phyloP scores from a whole-genome alignment of 2,888 invertebrate species.

The Junonia oenone region DNA sequence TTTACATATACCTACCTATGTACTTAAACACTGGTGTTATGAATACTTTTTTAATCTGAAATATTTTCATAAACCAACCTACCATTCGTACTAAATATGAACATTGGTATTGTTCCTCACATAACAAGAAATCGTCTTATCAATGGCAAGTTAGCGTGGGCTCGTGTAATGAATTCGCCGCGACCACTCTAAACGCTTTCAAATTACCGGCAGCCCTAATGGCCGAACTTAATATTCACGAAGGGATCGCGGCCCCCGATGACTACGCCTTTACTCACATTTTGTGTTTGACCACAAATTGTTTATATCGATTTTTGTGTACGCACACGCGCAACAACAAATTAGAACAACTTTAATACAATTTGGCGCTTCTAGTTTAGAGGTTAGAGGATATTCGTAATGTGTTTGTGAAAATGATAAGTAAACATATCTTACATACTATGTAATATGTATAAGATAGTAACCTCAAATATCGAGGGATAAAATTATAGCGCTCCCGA shows the following conservation, averaged over 20 bases:
- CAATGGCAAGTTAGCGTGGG: slow-evolving; percentile 43
- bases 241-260: slow-evolving; percentile 44
- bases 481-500: slow-evolving; percentile 1
- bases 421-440: too few relatives aligned
- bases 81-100: too few relatives aligned
- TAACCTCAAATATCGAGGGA: not conserved
- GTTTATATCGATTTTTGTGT: slow-evolving; percentile 29
- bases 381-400: not conserved
- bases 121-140: slow-evolving; percentile 31
- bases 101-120: not conserved
- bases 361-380: not conserved
- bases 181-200: slow-evolving; percentile 58
- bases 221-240: slow-evolving; percentile 67
- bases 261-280: slow-evolving; percentile 27
- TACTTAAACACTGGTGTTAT: too few relatives aligned
- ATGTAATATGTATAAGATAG: not conserved
- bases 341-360: not conserved
- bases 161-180: slow-evolving; percentile 55
- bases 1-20: too few relatives aligned
- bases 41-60: too few relatives aligned
- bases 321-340: not conserved
- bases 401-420: too few relatives aligned
- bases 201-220: slow-evolving; percentile 59
- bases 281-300: slow-evolving; percentile 38
- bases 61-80: too few relatives aligned